Percentiles rank a stretch among this genome's conserved stretches.
Conservation (phyloP, 2,113 vertebrate genomes). For the Lepus americanus region DNA sequence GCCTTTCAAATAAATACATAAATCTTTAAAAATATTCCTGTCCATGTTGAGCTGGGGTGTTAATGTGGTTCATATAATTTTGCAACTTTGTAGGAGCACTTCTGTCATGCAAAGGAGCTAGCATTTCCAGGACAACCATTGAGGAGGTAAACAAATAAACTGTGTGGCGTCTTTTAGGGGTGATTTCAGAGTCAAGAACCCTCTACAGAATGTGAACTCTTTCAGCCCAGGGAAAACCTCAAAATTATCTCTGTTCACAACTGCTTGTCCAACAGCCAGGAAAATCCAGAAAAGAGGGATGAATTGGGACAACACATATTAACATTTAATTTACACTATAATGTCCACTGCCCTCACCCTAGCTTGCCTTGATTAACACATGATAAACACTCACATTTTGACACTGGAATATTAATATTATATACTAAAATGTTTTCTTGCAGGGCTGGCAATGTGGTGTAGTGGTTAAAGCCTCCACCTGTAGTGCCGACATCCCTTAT, state of each 20-base stretch:
- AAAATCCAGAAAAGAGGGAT: neutral
- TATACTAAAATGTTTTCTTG: neutral
- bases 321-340: neutral
- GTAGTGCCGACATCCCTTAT: too few relatives aligned
- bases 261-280: neutral
- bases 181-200: neutral
- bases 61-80: neutral
- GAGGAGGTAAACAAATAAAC: neutral
- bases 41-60: neutral
- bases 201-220: neutral
- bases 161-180: neutral
- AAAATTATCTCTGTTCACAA: neutral
- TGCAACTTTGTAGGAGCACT: slow-evolving; percentile 32
- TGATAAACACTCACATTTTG: neutral
- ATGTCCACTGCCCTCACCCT: neutral
- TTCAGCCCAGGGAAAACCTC: neutral
- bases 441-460: too few relatives aligned
- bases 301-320: neutral
- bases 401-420: neutral
- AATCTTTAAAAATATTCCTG: too few relatives aligned
- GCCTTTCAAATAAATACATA: too few relatives aligned
- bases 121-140: neutral
- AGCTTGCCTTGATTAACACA: neutral
- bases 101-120: slow-evolving; percentile 10
- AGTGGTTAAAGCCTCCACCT: too few relatives aligned